Evolutionary conservation across 2,113 vertebrate genomes (phyloP), one percentile per base, ranked within the genome.

Genomic region (Ameiurus melas): DNA sequence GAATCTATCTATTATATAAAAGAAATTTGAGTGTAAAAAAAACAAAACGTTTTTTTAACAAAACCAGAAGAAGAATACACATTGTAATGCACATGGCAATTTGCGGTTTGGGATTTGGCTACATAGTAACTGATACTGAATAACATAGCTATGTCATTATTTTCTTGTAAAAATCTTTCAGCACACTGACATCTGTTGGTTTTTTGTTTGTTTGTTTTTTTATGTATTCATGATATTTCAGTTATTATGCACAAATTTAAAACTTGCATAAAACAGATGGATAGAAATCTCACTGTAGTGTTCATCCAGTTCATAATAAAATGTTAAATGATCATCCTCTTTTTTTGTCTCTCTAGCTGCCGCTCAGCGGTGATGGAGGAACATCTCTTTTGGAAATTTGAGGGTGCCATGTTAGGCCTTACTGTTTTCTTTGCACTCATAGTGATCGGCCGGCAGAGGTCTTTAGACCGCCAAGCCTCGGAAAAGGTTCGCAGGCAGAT

Each of bases 401-500:
- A 96, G 92, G 95, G 94, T 1, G 22, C 92, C 47, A 92, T 96
- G 90, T 77, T 96, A 58, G 90, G 89, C 4, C 85, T 96, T 0
- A 94, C 94, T 0, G 89, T 95, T 1, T 2, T 95, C 87, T 96
- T 96, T 0, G 95, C 95, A 0, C 93, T 95, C 60, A 70, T 96
- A 30, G 97, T 97, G 86, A 91, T 96, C 0, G n/a, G 90, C 3
- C 94, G 97, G 8, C 97, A 97, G 89, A 92, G 96, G 0, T 93
- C 95, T 0, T 90, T 97, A 83, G 97, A 97, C 92, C 93, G 96
- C 30, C 95, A 94, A 36, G 97, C 96, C 27, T 94, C 96, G 55
- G 97, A 97, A 92, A 97, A 97, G 88, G 96, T 97, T 77, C 96
- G 96, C 17, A 95, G 96, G 75, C 97, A 97, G 85, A 97, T 97